Percentiles rank a stretch among this genome's conserved stretches.
phyloP scores from a whole-genome alignment of 2,888 invertebrate genomes.

The Calliopum simillimum region DNA sequence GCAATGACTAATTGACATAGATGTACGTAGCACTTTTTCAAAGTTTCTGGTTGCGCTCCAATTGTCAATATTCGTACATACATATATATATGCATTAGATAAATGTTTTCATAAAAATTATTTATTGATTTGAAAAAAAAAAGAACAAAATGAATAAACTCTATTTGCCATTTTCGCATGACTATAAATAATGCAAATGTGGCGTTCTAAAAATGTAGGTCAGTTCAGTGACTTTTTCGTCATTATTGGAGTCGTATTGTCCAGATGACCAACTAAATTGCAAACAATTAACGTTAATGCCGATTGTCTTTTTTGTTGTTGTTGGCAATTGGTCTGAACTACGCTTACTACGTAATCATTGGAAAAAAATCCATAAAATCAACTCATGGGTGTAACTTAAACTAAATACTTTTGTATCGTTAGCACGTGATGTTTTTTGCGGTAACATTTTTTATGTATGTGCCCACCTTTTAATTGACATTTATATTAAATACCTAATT shows the following conservation, averaged over 20 bases:
- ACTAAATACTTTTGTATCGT: not conserved
- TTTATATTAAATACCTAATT: constrained; percentile 13
- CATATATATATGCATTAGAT: not conserved
- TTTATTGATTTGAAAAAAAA: not conserved
- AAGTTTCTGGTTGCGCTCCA: not conserved
- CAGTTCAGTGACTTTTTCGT: constrained; percentile 47
- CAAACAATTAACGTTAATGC: constrained; percentile 37
- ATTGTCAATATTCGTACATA: not conserved
- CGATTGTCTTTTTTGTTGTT: constrained; percentile 44
- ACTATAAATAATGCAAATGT: not conserved
- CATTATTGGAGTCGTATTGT: constrained; percentile 46
- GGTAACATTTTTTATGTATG: not conserved
- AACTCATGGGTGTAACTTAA: constrained; percentile 3
- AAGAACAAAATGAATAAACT: not conserved
- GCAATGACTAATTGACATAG: too few species aligned
- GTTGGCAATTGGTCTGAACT: constrained; percentile 3
- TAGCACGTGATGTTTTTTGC: constrained; percentile 30
- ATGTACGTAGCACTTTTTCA: not conserved
- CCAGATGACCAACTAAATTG: constrained; percentile 28
- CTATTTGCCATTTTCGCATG: too few species aligned
- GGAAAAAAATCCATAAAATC: constrained; percentile 2
- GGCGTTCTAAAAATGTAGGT: constrained; percentile 51
- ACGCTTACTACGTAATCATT: not conserved
- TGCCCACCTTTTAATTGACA: not conserved
- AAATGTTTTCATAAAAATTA: not conserved